phyloP scores from a whole-genome alignment of 1,140 invertebrate species.

The Pseudobourletiella spinata region DNA sequence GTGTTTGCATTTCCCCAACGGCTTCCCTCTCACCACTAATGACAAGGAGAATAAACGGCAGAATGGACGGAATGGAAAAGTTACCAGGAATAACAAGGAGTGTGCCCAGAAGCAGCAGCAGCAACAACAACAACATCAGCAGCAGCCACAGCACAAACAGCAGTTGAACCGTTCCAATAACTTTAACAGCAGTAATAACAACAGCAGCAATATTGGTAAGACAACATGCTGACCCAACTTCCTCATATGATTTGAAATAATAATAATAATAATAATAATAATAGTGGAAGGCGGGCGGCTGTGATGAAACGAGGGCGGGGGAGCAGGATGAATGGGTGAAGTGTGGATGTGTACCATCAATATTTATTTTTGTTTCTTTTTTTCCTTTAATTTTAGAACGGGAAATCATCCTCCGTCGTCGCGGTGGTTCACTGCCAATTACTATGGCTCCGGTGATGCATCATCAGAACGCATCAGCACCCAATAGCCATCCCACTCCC shows the following conservation, averaged over 20 bases:
- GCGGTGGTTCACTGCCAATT: constrained; percentile 33
- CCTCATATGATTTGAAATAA: no score
- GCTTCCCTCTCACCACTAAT: background rate
- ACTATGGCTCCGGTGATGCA: background rate
- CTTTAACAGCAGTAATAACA: background rate
- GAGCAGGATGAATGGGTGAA: no score
- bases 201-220: background rate
- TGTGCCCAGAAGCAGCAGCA: background rate
- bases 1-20: background rate
- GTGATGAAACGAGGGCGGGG: no score
- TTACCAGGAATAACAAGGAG: background rate
- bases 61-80: background rate
- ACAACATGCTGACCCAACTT: background rate
- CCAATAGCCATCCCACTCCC: background rate
- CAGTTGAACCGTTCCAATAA: background rate
- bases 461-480: background rate
- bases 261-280: no score
- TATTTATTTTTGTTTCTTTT: no score
- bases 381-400: background rate
- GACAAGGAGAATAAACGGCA: background rate
- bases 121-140: background rate
- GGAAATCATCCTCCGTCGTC: constrained; percentile 12
- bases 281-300: no score
- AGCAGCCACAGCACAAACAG: background rate
- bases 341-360: no score